Evolutionary conservation across 1,140 invertebrate genomes (phyloP), one percentile per base, ranked within the genome.

Genomic region (Idris sp.): DNA sequence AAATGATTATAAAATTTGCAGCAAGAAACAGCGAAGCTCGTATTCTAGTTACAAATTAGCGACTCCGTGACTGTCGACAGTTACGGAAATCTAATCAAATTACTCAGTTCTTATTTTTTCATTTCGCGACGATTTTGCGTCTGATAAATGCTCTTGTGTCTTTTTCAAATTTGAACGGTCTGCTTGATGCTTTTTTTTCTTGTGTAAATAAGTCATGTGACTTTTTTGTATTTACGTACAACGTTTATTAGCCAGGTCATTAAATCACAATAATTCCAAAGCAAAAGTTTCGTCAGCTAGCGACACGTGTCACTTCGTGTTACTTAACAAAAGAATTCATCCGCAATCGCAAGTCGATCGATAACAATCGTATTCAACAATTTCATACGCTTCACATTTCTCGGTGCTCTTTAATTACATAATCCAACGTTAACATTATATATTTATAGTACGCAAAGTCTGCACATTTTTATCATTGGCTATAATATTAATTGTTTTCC

Each of bases 391-490:
- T 31, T 48, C 33, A n/a, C 28, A 36, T 36, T 36, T 14, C 18
- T 38, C 43, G 4, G 4, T 14, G 14, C 30, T 18, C 30, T 18
- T 67, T 56, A 56, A 67, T 67, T 67, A 30, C 28, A 48, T 56
- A 67, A 67, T 67, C 56, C 33, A 43, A 38, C n/a, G 51, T 67
- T 54, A 56, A 48, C 18, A 48, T 48, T n/a, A n/a, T 67, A 43
- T 67, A 67, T 56, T 67, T 56, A 67, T 67, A 67, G 62, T 38
- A n/a, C 31, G 49, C 61, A 65, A 65, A 49, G 61, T 54, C 61
- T 54, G 5, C 16, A 31, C 25, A 46, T 65, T 65, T 65, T 54
- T 65, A 65, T 41, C 49, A 26, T 35, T 54, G 49, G 61, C 48
- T 31, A 54, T 65, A 65, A 38, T 41, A 46, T 61, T 54, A 54